A percentile compares a stretch with the other conserved stretches of the same genome.
Evolutionary conservation across 2,888 invertebrate species (phyloP).

Genomic region (Crioceris asparagi): DNA sequence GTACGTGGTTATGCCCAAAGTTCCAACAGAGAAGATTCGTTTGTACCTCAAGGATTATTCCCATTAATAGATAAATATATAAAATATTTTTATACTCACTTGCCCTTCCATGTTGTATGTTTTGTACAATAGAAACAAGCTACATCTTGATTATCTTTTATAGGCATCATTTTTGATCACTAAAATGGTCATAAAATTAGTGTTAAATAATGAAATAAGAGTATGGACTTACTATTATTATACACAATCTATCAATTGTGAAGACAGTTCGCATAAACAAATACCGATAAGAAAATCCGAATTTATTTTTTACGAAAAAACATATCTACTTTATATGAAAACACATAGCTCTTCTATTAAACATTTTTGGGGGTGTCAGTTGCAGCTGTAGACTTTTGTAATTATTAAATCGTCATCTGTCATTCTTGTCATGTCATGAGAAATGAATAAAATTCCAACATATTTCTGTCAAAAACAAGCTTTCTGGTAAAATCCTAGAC

Average conservation of each 20-base stretch:
- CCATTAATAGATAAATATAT: neutral
- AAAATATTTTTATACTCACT: slow-evolving; percentile 45
- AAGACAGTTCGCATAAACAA: too few relatives aligned
- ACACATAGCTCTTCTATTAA: too few relatives aligned
- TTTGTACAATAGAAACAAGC: slow-evolving; percentile 95
- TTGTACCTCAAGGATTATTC: slow-evolving; percentile 51
- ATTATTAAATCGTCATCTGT: too few relatives aligned
- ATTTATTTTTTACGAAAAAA: slow-evolving; percentile 3
- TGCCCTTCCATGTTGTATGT: slow-evolving; percentile 97
- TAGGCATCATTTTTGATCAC: slow-evolving; percentile 54
- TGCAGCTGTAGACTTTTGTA: slow-evolving; percentile 11
- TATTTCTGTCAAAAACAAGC: too few relatives aligned
- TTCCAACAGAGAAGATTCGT: slow-evolving; percentile 92
- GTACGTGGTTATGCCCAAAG: slow-evolving; percentile 92
- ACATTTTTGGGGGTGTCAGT: slow-evolving; percentile 21
- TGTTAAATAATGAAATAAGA: too few relatives aligned
- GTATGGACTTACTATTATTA: too few relatives aligned
- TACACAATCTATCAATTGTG: too few relatives aligned
- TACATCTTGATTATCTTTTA: slow-evolving; percentile 91
- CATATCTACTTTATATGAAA: too few relatives aligned
- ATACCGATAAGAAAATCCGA: too few relatives aligned
- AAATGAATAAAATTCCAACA: too few relatives aligned
- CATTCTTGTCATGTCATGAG: too few relatives aligned
- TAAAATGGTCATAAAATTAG: neutral
- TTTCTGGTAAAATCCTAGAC: too few relatives aligned